Conservation (phyloP, 2,888 invertebrate genomes). For the Campopleginae sp. region DNA sequence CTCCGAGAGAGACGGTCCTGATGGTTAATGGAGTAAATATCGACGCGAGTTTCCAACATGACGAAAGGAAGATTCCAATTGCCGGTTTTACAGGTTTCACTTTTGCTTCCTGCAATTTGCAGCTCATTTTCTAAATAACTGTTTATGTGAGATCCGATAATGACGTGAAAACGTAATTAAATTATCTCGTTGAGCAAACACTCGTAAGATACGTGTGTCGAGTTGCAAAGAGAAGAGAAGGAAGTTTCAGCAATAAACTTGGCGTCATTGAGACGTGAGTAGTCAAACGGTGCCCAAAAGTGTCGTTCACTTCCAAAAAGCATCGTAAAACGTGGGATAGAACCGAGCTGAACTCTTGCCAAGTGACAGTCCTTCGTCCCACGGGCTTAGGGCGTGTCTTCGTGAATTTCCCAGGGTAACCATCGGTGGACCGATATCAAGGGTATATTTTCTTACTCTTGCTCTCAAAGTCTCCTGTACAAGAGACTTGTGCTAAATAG, state of each 20-base stretch:
- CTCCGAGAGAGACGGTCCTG: background rate
- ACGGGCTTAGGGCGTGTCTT: conserved; percentile 43
- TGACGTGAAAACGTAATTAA: conserved; percentile 58
- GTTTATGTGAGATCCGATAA: conserved; percentile 1
- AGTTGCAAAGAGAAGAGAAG: background rate
- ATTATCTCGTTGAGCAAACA: conserved; percentile 67
- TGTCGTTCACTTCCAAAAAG: conserved; percentile 16
- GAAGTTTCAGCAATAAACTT: background rate
- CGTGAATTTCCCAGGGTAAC: conserved; percentile 66
- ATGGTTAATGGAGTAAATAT: background rate
- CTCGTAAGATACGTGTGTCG: conserved; percentile 28
- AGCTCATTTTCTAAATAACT: background rate
- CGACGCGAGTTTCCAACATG: background rate
- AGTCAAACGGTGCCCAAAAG: conserved; percentile 14
- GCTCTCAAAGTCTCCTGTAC: background rate
- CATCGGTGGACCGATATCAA: conserved; percentile 34
- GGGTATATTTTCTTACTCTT: conserved; percentile 15
- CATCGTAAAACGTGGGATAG: background rate
- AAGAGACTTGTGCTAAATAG: conserved; percentile 6
- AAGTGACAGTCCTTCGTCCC: conserved; percentile 41
- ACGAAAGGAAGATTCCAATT: background rate
- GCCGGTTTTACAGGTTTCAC: background rate
- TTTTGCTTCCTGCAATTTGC: background rate
- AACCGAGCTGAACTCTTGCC: conserved; percentile 30
- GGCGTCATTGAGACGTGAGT: background rate